Evolutionary conservation across 2,113 vertebrate genomes (phyloP), one percentile per base, ranked within the genome.

Genomic region (Zootoca vivipara): DNA sequence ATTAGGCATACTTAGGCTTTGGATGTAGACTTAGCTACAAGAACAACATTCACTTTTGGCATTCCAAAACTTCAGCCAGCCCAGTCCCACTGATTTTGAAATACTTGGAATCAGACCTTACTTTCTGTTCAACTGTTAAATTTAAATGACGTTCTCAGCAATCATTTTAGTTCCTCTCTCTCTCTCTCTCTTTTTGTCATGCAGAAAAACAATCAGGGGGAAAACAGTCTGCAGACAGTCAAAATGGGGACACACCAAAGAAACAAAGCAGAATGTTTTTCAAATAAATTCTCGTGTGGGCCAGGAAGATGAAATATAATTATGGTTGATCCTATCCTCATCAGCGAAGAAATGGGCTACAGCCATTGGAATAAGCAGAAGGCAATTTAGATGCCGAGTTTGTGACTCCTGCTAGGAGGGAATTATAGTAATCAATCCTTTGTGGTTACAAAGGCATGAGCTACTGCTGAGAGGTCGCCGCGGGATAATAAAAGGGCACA

Each of bases 371-470:
- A 83, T 22, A 87, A 30, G 58, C 38, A 86, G 58, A 0, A 1
- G 83, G 81, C 0, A 83, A 74, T 83, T 67, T 52, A 91, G 46
- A 75, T 79, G 38, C 83, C 89, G 87, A 38, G 77, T 42, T 77
- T 74, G 38, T 90, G 86, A 1, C n/a, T 24, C 30, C 70, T 73
- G 46, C 0, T 0, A 73, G 67, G 30, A 80, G 1, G 3, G 70
- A 94, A 94, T 94, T 93, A 94, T 3, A 94, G 90, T 91, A 92
- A 95, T 94, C 52, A 91, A 89, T 52, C 62, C 90, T 91, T 52
- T 0, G 1, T 82, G 90, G 91, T 93, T 90, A 88, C 7, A 35
- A 86, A 80, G 22, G 79, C 73, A 69, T 83, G 87, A 78, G 77
- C 86, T 91, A 78, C 58, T 92, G 81, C 77, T 82, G 1, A 1